These are phyloP conservation scores for Fissipunctia ypsillon DNA, from an alignment of 2,888 invertebrate genomes.

Conservation along the genomic window DNA sequence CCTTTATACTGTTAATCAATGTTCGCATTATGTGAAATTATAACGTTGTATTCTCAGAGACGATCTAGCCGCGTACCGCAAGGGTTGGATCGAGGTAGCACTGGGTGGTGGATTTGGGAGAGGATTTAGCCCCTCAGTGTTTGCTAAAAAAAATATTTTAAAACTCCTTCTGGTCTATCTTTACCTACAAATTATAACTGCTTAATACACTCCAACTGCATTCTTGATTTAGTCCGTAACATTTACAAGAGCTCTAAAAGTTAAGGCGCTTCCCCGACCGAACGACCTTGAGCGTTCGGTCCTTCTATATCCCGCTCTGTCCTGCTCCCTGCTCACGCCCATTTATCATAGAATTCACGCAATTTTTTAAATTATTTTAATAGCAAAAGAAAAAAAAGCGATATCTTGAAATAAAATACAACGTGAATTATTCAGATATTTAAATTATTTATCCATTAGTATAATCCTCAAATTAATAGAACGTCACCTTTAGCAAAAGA, in stretches of 20 bases:
- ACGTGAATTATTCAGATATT: no score
- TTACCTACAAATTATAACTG: neutral
- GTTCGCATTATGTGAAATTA: neutral
- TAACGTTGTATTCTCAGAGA: neutral
- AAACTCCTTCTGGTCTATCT: neutral
- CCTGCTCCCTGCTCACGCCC: no score
- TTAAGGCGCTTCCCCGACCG: no score
- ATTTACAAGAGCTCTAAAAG: constrained; percentile 20
- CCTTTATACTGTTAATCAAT: neutral
- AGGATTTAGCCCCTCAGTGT: neutral
- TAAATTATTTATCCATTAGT: no score
- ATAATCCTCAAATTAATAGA: no score
- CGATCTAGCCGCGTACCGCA: neutral
- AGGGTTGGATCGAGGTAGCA: neutral
- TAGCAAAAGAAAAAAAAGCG: no score
- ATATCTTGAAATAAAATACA: no score
- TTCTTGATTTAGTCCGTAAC: constrained; percentile 13
- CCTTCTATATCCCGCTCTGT: no score
- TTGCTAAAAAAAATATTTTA: neutral
- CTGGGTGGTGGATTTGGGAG: neutral
- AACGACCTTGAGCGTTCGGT: no score
- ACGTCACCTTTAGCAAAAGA: no score
- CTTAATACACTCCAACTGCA: neutral
- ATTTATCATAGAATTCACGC: no score
- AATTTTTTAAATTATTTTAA: no score